Evolutionary conservation across 92 coral and sea anemone genomes (phyloP).

Genomic region (Ricordea florida): DNA sequence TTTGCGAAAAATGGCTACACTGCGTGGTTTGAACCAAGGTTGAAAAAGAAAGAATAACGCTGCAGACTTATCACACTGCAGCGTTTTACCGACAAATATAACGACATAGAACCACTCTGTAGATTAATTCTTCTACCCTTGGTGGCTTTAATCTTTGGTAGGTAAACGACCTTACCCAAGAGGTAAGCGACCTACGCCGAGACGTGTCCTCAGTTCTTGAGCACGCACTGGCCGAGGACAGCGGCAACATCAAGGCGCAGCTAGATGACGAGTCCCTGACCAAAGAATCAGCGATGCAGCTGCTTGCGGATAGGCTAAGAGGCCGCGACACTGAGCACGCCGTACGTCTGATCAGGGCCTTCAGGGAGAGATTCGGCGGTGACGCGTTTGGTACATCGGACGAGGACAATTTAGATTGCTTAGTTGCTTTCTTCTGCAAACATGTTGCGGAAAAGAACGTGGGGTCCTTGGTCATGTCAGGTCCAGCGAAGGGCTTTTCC

Average conservation of each 20-base stretch:
- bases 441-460: slow-evolving; percentile 79
- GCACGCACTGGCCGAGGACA: slow-evolving; percentile 61
- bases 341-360: slow-evolving; percentile 72
- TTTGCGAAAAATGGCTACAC: too few relatives aligned
- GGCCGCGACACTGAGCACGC: slow-evolving; percentile 76
- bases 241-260: slow-evolving; percentile 22
- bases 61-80: too few relatives aligned
- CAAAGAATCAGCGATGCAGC: slow-evolving; percentile 53
- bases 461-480: slow-evolving; percentile 89
- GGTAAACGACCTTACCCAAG: slow-evolving; percentile 78
- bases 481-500: slow-evolving; percentile 69
- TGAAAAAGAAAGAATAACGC: too few relatives aligned
- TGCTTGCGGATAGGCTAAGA: slow-evolving; percentile 63
- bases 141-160: neutral
- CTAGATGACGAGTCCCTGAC: slow-evolving; percentile 45
- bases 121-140: neutral
- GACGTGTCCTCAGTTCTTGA: slow-evolving; percentile 74
- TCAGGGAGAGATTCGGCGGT: slow-evolving; percentile 70
- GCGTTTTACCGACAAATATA: too few relatives aligned
- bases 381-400: slow-evolving; percentile 72
- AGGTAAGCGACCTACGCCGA: slow-evolving; percentile 67
- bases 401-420: slow-evolving; percentile 80
- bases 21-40: too few relatives aligned
- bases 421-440: slow-evolving; percentile 76
- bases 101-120: too few relatives aligned